A percentile compares a stretch with the other conserved stretches of the same genome.
Evolutionary conservation across 2,797 vertebrate genomes (phyloP).

Genomic region (Monodelphis domestica): DNA sequence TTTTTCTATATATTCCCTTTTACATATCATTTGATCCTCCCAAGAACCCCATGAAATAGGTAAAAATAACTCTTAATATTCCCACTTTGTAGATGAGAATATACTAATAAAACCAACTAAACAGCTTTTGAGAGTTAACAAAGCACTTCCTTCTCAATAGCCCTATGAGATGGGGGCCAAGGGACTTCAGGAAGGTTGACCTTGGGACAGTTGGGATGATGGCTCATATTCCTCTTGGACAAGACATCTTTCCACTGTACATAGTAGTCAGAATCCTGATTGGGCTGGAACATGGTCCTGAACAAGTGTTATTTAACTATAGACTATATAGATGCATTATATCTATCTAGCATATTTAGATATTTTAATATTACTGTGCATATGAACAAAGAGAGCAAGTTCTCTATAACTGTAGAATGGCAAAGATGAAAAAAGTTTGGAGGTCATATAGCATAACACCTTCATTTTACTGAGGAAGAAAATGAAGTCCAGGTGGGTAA

Average conservation of each 20-base stretch:
- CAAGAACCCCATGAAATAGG: background rate
- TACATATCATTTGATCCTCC: background rate
- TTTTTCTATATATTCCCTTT: background rate
- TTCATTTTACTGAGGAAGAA: background rate
- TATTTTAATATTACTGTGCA: too few species aligned
- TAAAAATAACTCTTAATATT: background rate
- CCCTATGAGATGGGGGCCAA: background rate
- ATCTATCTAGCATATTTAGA: too few species aligned
- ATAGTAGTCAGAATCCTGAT: background rate
- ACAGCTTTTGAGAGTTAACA: background rate
- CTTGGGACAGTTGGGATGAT: background rate
- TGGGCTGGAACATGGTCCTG: background rate
- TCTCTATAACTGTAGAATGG: too few species aligned
- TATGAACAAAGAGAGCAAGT: too few species aligned
- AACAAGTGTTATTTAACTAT: too few species aligned
- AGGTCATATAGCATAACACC: background rate
- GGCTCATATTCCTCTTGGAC: background rate
- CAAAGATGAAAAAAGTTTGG: background rate
- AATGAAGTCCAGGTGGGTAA: background rate
- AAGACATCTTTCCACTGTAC: background rate
- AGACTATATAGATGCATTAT: too few species aligned
- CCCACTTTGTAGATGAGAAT: slow-evolving; percentile 8
- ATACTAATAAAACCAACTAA: background rate
- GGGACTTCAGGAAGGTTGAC: background rate
- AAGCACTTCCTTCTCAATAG: background rate